These are phyloP conservation scores for Amblyjoppa fuscipennis DNA, from an alignment of 2,888 invertebrate species.

Conservation along the genomic window DNA sequence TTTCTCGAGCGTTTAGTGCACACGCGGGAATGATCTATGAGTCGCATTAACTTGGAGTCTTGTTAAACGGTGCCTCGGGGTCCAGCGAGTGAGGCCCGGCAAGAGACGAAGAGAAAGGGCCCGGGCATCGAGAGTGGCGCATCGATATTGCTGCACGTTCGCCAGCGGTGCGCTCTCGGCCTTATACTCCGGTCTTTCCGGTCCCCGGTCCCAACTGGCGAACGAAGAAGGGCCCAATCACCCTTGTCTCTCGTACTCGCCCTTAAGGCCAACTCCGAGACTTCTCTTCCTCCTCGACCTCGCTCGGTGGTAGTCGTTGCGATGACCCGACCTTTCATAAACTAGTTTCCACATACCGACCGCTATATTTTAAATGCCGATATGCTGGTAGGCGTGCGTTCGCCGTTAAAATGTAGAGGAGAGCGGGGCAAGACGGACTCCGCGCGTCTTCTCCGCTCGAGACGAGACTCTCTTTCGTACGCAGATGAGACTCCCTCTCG, in stretches of 20 bases:
- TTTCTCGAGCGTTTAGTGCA: slow-evolving; percentile 82
- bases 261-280: slow-evolving; percentile 70
- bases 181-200: slow-evolving; percentile 71
- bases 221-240: slow-evolving; percentile 46
- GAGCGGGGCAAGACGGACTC: too few species aligned
- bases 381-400: slow-evolving; percentile 83
- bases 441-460: too few species aligned
- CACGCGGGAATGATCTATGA: slow-evolving; percentile 83
- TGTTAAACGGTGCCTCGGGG: slow-evolving; percentile 83
- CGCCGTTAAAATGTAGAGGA: slow-evolving; percentile 79
- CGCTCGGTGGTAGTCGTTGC: slow-evolving; percentile 50
- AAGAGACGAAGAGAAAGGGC: slow-evolving; percentile 62
- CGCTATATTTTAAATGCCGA: slow-evolving; percentile 84
- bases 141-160: slow-evolving; percentile 60
- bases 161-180: slow-evolving; percentile 44
- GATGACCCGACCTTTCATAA: slow-evolving; percentile 84
- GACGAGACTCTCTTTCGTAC: not conserved
- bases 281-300: slow-evolving; percentile 50
- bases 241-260: slow-evolving; percentile 62
- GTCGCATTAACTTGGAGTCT: slow-evolving; percentile 84
- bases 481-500: not conserved
- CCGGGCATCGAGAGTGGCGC: slow-evolving; percentile 54
- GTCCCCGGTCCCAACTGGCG: slow-evolving; percentile 57
- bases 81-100: slow-evolving; percentile 63
- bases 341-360: slow-evolving; percentile 82